Base-by-base conservation (phyloP, 2,113 vertebrate genomes). In the Eptesicus fuscus region DNA sequence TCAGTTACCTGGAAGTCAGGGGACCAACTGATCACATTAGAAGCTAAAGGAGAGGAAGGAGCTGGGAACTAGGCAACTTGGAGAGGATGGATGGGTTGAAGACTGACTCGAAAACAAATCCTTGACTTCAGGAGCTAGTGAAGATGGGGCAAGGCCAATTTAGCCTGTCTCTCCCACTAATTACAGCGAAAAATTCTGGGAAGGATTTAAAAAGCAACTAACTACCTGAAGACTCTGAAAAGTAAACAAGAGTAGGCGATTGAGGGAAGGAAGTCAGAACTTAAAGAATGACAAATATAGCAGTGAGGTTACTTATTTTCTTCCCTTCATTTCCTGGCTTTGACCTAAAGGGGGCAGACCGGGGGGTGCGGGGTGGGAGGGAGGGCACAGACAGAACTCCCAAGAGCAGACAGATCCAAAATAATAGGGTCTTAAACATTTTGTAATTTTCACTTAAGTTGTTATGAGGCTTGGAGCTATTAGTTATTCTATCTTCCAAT, bases 401-500 rank as follows among this genome's bases (percentile, higher is more conserved):
- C 28, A 12, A 70, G 61, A 53, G 12, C 13, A 63, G 32, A 73
- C 13, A 73, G 53, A 67, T n/a, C 63, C 30, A 67, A 67, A 67
- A n/a, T 98, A 67, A n/a, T 98, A 99, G 98, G 98, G 98, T 98
- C 98, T 98, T 98, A 98, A 98, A 98, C 98, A 98, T 98, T 98
- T 98, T 98, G 98, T 99, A 98, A 99, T 98, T 97, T 98, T 98
- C 98, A 98, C 98, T 99, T 98, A 98, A 98, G 98, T 98, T 98
- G 98, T 99, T 99, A 99, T 99, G 98, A 98, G 97, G 98, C 97
- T 98, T 98, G 98, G 99, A 98, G 99, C 99, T 99, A 99, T 99
- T 99, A 99, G 99, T 99, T 99, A 98, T 99, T 99, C 99, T 98
- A 97, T 99, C 99, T 98, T 99, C 99, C 99, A 98, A 95, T 97